Evolutionary conservation across 2,113 vertebrate genomes (phyloP), one percentile per base, ranked within the genome.

Genomic region (Porphyrio hochstetteri): DNA sequence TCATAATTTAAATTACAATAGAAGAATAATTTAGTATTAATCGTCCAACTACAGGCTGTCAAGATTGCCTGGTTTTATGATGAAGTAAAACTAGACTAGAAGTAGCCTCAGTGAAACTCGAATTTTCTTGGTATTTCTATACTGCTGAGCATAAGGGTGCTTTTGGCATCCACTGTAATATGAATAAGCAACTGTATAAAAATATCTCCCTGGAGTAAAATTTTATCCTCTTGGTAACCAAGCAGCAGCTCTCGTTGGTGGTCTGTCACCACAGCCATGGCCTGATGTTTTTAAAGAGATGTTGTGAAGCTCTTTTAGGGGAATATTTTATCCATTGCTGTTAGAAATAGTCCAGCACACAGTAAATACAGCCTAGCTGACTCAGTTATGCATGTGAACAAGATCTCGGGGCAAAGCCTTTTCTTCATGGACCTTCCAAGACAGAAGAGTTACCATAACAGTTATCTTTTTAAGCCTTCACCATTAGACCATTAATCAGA

Each of bases 111-210:
- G 59, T 56, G 46, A 82, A 84, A 93, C 15, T 27, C 33, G 46
- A 65, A 70, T 90, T 90, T 90, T 84, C 78, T 80, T 83, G 61
- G 0, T 82, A 69, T 88, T 93, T 92, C 82, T 76, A 40, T 24
- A 87, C 20, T 63, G 64, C 55, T 90, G 82, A 96, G 64, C 75
- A 74, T 61, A 95, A 88, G 82, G 83, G 76, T 83, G 69, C 74
- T 92, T 95, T 86, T 91, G 86, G 89, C 81, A 94, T 74, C 68
- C 33, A 35, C 68, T 83, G 60, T 13, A 94, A 78, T 31, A 93
- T 90, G 94, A 97, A 93, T 95, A 96, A 90, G 94, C 93, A 94
- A 90, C 82, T 88, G 92, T 93, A 90, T 40, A 97, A 97, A 95
- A 95, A 93, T 91, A 96, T 78, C 90, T 95, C 82, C 86, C 48